Evolutionary conservation across 2,113 vertebrate species (phyloP), one percentile per base, ranked within the genome.

Genomic region (Alligator sinensis): DNA sequence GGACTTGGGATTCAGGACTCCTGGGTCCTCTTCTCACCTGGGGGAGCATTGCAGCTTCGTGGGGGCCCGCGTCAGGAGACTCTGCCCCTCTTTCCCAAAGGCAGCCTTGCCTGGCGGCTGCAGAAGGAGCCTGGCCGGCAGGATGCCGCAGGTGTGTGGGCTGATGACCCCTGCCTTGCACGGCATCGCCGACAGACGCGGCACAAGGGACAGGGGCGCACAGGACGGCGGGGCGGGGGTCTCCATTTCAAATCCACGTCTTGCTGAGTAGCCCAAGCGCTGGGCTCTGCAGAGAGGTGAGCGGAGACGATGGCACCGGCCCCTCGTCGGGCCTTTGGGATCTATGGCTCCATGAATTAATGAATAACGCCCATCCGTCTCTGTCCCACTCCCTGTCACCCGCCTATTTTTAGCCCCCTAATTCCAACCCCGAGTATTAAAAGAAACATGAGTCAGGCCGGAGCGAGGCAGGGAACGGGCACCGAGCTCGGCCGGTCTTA

Each of bases 341-440:
- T 30, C 92, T 75, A 34, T 4, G 85, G 24, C 89, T 93, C 92
- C 9, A 83, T 91, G 85, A 30, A 94, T 96, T 90, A 96, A 94
- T 94, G 59, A 87, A 95, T 38, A 85, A 87, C n/a, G 13, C 91
- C 0, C 17, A 90, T 87, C 90, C 3, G 1, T 78, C 94, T 94
- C 95, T 80, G 94, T 90, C 91, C 34, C 1, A 9, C 1, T 54
- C 61, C 91, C 64, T 55, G 94, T 81, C 86, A 64, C 0, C 11
- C 62, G 11, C 72, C 95, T 97, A 89, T 94, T 96, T 95, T 97
- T 95, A 95, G 88, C 88, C 94, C 81, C 5, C 5, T 30, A 47
- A 84, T 95, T 90, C 94, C 87, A 90, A 47, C 57, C 13, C 86
- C 54, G n/a, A 0, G 62, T 11, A 0, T 61, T 92, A 61, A 93